Percentiles rank a stretch among this genome's conserved stretches.
Evolutionary conservation across 1,140 invertebrate species (phyloP).

Genomic region (Drosophila tani): DNA sequence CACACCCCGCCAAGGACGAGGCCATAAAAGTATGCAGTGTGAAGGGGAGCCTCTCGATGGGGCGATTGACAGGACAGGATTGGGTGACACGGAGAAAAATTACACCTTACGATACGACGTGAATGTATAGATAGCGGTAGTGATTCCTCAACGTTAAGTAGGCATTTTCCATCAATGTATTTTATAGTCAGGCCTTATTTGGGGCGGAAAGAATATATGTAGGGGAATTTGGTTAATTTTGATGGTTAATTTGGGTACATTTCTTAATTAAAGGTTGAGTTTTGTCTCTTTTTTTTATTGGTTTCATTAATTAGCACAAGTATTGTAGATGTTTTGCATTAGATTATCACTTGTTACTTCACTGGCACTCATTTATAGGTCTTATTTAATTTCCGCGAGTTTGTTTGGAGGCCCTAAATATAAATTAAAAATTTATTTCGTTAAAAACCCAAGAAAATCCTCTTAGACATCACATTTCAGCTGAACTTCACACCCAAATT

Average conservation of each 20-base stretch:
- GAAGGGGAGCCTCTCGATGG: slow-evolving; percentile 4
- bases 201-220: neutral
- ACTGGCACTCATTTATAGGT: neutral
- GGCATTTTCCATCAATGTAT: slow-evolving; percentile 7
- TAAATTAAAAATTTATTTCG: neutral
- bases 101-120: neutral
- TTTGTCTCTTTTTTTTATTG: neutral
- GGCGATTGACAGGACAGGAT: slow-evolving; percentile 36
- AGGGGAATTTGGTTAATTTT: neutral
- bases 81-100: slow-evolving; percentile 23
- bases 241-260: neutral
- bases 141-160: slow-evolving; percentile 1
- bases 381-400: neutral
- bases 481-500: neutral
- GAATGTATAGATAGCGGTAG: neutral
- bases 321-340: neutral
- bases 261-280: neutral
- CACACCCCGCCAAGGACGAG: slow-evolving; percentile 52
- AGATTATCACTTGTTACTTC: neutral
- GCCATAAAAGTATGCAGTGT: slow-evolving; percentile 75
- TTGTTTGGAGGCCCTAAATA: neutral
- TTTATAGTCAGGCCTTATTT: slow-evolving; percentile 10
- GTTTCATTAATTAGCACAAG: neutral
- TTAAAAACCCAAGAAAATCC: neutral
- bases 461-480: neutral